Evolutionary conservation across 2,797 vertebrate species (phyloP).

Genomic region (Acestrorhynchus altus): DNA sequence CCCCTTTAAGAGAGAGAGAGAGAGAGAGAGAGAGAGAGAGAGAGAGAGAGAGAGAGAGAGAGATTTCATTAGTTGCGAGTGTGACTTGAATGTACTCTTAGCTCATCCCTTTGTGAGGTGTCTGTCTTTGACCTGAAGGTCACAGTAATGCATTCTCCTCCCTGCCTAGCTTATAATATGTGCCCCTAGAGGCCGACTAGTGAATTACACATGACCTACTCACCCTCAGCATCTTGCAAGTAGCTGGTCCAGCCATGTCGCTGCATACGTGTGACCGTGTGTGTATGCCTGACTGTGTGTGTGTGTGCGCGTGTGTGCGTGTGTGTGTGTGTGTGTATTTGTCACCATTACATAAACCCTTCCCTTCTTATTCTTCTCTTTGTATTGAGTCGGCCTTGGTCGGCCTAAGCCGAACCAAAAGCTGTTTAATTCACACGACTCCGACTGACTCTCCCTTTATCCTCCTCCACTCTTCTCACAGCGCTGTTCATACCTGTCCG

Average conservation of each 20-base stretch:
- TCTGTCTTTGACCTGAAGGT: slow-evolving; percentile 43
- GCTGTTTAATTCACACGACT: neutral
- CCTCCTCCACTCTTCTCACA: neutral
- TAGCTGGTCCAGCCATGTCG: neutral
- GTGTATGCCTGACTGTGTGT: neutral
- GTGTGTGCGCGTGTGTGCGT: neutral
- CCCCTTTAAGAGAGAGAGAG: too few relatives aligned
- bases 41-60: slow-evolving; percentile 43
- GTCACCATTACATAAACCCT: neutral
- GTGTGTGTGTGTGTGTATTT: neutral
- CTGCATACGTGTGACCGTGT: neutral
- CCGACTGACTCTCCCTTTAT: neutral
- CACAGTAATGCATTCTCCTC: slow-evolving; percentile 19
- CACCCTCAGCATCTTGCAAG: neutral
- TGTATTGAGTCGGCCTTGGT: neutral
- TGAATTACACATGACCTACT: slow-evolving; percentile 32
- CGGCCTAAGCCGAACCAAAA: neutral
- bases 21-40: slow-evolving; percentile 13
- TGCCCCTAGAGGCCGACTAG: slow-evolving; percentile 26
- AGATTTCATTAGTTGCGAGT: slow-evolving; percentile 37
- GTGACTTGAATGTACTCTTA: neutral
- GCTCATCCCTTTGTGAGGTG: neutral
- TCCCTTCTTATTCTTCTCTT: neutral
- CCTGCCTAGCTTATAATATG: neutral
- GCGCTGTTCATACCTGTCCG: neutral